phyloP scores from a whole-genome alignment of 1,140 invertebrate genomes.

The Drosophila bipectinata region DNA sequence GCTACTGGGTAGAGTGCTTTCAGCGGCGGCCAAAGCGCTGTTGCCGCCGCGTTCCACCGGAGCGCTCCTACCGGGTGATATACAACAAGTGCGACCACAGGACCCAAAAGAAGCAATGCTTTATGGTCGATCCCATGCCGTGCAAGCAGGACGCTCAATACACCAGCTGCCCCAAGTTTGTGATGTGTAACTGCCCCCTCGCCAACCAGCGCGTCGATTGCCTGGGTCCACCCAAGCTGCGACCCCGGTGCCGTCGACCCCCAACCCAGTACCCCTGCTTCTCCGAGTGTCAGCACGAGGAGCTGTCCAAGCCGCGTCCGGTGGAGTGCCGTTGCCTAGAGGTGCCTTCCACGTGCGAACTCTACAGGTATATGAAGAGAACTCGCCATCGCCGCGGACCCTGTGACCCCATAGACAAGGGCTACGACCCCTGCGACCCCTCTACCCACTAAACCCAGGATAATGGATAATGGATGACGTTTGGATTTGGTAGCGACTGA shows the following conservation, averaged over 20 bases:
- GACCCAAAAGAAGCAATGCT: not conserved
- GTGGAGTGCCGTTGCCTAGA: slow-evolving; percentile 35
- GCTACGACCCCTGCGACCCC: not conserved
- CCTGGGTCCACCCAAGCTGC: not conserved
- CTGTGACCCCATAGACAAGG: not conserved
- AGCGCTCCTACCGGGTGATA: not conserved
- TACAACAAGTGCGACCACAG: not conserved
- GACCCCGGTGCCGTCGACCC: slow-evolving; percentile 6
- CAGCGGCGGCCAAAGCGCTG: slow-evolving; percentile 13
- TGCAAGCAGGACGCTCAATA: not conserved
- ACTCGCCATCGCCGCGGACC: not conserved
- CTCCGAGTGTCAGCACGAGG: slow-evolving; percentile 35
- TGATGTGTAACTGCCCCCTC: slow-evolving; percentile 26
- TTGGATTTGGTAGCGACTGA: not conserved
- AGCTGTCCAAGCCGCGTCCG: slow-evolving; percentile 2
- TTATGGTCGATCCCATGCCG: slow-evolving; percentile 1
- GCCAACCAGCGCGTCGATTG: not conserved
- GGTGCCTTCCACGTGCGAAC: not conserved
- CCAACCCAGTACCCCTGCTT: slow-evolving; percentile 45
- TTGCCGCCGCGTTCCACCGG: slow-evolving; percentile 9
- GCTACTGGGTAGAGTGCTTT: slow-evolving; percentile 44
- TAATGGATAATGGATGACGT: not conserved
- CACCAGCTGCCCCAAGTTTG: slow-evolving; percentile 7
- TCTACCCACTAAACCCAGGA: not conserved
- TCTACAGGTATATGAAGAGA: not conserved